Conservation (phyloP, 2,113 vertebrate species). For the Nothobranchius kuhntae region DNA sequence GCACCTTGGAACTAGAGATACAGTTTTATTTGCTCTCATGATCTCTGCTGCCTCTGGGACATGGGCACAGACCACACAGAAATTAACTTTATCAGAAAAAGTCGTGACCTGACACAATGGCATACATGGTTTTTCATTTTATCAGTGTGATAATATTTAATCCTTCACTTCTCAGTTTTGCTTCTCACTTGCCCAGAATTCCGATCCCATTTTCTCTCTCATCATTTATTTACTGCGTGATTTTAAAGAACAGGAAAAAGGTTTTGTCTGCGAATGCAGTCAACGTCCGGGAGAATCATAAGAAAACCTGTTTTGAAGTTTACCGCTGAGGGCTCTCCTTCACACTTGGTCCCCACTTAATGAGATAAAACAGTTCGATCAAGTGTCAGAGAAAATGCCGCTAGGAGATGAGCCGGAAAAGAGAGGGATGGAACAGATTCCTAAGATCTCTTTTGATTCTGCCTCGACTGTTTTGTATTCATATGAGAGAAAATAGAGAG, state of each 20-base stretch:
- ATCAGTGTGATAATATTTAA: not conserved
- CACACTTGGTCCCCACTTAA: slow-evolving; percentile 55
- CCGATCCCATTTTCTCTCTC: not conserved
- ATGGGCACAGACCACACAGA: not conserved
- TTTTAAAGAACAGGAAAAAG: slow-evolving; percentile 15
- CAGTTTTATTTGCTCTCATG: not conserved
- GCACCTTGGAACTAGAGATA: not conserved
- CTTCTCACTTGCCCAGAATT: not conserved
- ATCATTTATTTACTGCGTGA: not conserved
- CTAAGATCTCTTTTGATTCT: slow-evolving; percentile 51
- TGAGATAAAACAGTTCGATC: slow-evolving; percentile 61
- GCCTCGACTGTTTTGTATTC: slow-evolving; percentile 68
- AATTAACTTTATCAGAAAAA: too few species aligned
- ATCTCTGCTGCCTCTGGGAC: not conserved
- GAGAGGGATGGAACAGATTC: slow-evolving; percentile 38
- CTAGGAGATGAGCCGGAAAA: slow-evolving; percentile 27
- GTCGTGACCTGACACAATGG: too few species aligned
- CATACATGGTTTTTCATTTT: too few species aligned
- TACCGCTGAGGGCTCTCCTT: slow-evolving; percentile 42
- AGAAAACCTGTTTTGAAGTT: slow-evolving; percentile 52
- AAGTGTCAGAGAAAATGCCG: slow-evolving; percentile 54
- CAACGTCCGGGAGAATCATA: slow-evolving; percentile 31
- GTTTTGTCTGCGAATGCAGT: slow-evolving; percentile 7
- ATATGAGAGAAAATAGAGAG: slow-evolving; percentile 59
- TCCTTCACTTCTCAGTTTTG: not conserved